phyloP scores from a whole-genome alignment of 2,113 vertebrate species.

The Scalopus aquaticus region DNA sequence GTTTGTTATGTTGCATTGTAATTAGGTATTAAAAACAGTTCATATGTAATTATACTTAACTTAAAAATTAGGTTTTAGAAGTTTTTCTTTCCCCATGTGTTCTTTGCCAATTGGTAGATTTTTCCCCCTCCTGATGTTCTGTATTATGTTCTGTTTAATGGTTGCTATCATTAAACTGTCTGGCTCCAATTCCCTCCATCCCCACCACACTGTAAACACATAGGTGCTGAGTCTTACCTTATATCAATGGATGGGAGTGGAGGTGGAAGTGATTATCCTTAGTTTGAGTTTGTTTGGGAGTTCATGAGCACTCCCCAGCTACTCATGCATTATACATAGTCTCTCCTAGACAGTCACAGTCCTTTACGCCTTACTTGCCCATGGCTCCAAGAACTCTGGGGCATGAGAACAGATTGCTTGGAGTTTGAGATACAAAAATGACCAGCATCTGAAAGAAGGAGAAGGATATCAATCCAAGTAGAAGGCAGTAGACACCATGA shows the following conservation, averaged over 20 bases:
- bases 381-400: not conserved
- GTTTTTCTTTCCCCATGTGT: not conserved
- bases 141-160: not conserved
- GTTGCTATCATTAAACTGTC: not conserved
- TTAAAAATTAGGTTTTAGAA: not conserved
- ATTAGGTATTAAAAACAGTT: constrained; percentile 32
- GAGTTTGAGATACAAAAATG: not conserved
- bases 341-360: not conserved
- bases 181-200: not conserved
- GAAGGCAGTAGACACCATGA: not conserved
- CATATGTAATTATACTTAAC: not conserved
- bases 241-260: not conserved
- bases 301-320: not conserved
- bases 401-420: not conserved
- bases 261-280: not conserved
- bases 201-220: not conserved
- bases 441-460: not conserved
- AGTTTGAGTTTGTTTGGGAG: not conserved
- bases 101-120: not conserved
- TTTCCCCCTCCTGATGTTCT: not conserved
- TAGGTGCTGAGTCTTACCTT: not conserved
- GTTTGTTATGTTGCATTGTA: not conserved
- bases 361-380: not conserved
- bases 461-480: not conserved
- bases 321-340: not conserved